Conservation (phyloP, 53 echinoderm and acorn worm species). For the Paracentrotus lividus region DNA sequence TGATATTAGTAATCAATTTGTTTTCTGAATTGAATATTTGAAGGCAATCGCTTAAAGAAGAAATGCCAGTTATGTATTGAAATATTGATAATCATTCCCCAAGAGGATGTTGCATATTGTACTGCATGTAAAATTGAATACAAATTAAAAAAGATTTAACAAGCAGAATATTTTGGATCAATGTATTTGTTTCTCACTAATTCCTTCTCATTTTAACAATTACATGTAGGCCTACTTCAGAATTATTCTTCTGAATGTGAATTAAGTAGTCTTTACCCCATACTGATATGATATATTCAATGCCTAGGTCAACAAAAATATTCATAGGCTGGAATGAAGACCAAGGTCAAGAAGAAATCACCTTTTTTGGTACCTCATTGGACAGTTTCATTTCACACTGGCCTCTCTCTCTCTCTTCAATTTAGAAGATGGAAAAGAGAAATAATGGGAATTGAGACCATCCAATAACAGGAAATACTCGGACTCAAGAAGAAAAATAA, state of each 20-base stretch:
- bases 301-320: background rate
- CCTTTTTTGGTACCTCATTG: background rate
- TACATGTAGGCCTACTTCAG: too few relatives aligned
- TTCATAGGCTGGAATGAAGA: background rate
- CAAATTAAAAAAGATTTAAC: too few relatives aligned
- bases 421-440: background rate
- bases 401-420: background rate
- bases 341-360: background rate
- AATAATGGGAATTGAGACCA: background rate
- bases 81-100: too few relatives aligned
- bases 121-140: too few relatives aligned
- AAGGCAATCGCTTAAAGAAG: too few relatives aligned
- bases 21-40: background rate
- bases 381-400: background rate
- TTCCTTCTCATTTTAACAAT: background rate
- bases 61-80: too few relatives aligned
- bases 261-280: background rate
- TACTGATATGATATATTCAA: background rate
- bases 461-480: background rate
- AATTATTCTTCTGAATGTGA: too few relatives aligned
- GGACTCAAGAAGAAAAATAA: background rate
- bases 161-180: too few relatives aligned
- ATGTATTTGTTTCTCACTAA: background rate
- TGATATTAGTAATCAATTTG: background rate
- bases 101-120: too few relatives aligned